These are phyloP conservation scores for Oxyscelio sp. DNA, from an alignment of 2,888 invertebrate genomes.

Conservation along the genomic window DNA sequence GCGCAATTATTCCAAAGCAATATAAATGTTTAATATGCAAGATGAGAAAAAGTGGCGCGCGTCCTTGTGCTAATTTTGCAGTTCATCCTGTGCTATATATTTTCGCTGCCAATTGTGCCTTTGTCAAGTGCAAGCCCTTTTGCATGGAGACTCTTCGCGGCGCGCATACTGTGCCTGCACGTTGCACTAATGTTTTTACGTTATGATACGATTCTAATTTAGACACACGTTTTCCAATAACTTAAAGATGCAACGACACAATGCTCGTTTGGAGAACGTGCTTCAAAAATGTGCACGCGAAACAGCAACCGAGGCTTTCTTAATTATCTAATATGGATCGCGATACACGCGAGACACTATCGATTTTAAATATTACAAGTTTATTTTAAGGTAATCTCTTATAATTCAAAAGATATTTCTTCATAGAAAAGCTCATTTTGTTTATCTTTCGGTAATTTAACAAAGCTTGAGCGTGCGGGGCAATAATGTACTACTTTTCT, in stretches of 20 bases:
- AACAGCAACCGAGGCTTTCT: no score
- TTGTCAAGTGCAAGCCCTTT: slow-evolving; percentile 11
- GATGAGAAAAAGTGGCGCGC: slow-evolving; percentile 12
- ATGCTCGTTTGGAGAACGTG: not conserved
- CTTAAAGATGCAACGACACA: slow-evolving; percentile 62
- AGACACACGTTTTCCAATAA: slow-evolving; percentile 57
- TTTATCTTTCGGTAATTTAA: no score
- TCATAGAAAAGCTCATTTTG: slow-evolving; percentile 6
- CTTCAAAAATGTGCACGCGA: not conserved
- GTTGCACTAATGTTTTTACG: no score
- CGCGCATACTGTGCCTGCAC: slow-evolving; percentile 16
- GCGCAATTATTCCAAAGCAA: slow-evolving; percentile 46
- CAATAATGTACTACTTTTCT: no score
- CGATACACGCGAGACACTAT: slow-evolving; percentile 24
- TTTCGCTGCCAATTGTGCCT: slow-evolving; percentile 42
- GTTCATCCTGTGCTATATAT: slow-evolving; percentile 4
- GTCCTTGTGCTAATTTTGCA: slow-evolving; percentile 65
- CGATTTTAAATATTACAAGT: slow-evolving; percentile 55
- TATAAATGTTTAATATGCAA: slow-evolving; percentile 45
- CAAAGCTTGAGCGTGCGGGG: no score
- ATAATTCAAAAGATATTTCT: slow-evolving; percentile 21
- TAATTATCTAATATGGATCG: no score
- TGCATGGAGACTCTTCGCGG: slow-evolving; percentile 15
- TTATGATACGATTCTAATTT: no score
- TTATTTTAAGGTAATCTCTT: slow-evolving; percentile 56